Evolutionary conservation across 2,888 invertebrate species (phyloP), one percentile per base, ranked within the genome.

Genomic region (Oxystoma pomonae): DNA sequence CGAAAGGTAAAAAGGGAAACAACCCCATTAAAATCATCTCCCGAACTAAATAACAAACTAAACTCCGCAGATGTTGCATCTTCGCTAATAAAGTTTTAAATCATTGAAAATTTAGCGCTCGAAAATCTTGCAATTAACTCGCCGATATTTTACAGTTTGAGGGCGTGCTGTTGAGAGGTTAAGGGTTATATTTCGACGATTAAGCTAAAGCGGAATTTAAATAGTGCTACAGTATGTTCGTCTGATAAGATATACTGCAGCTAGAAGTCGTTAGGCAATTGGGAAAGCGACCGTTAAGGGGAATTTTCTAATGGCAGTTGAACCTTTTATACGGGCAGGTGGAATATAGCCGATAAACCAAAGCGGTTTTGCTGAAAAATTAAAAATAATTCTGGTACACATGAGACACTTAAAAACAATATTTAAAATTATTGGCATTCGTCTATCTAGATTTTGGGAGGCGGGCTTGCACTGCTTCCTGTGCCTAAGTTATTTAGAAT

Each of bases 111-210:
- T 65, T 65, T 68, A 67, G 65, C 65, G 65, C 63, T 62, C 55
- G 65, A 67, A 67, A 57, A 68, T 67, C 66, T 67, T 64, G 64
- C 67, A 69, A 69, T 68, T 68, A 67, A 62, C 64, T 66, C 62
- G 55, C 66, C 65, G 66, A 69, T 69, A 68, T 66, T 67, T 68
- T 66, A 66, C 66, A 59, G 61, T 67, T 65, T 64, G 69, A 21
- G 67, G 65, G 69, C 62, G 67, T 68, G 69, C 63, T 63, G 69
- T 57, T 68, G 69, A 69, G 66, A 69, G 67, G 69, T 67, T 69
- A 69, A 69, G 69, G 69, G 69, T 69, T 69, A 67, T 67, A 67
- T 69, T 69, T 69, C 67, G 66, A 66, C 67, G 66, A 69, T 69
- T 69, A 69, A 67, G 69, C 67, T 66, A 67, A 67, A 69, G 63